A percentile compares a stretch with the other conserved stretches of the same genome.
Conservation (phyloP, 2,113 vertebrate species). For the Columba janthina region DNA sequence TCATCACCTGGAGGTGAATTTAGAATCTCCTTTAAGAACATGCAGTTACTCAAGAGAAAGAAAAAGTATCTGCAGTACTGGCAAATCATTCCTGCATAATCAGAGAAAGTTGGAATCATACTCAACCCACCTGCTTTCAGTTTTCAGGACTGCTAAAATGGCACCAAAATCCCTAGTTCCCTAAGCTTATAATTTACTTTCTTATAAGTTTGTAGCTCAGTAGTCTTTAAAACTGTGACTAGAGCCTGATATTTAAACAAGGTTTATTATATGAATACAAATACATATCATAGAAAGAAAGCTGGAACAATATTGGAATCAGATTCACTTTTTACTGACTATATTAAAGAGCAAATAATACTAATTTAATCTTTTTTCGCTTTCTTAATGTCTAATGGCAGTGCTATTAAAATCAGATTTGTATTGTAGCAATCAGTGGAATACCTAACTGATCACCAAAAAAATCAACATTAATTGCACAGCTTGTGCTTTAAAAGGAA, state of each 20-base stretch:
- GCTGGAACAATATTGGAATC: not conserved
- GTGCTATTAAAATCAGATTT: not conserved
- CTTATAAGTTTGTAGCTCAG: not conserved
- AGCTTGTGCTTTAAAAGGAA: not conserved
- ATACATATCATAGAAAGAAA: not conserved
- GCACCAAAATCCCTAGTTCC: constrained; percentile 27
- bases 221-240: not conserved
- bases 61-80: not conserved
- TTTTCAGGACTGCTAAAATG: not conserved
- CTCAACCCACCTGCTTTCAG: not conserved
- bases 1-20: not conserved
- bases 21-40: not conserved
- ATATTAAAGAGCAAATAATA: not conserved
- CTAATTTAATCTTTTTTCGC: not conserved
- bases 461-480: not conserved
- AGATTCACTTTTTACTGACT: not conserved
- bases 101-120: not conserved
- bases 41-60: not conserved
- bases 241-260: constrained; percentile 43
- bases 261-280: not conserved
- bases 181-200: constrained; percentile 38
- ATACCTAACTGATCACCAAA: not conserved
- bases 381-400: not conserved
- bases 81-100: not conserved
- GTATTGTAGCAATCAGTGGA: not conserved